Evolutionary conservation across 2,113 vertebrate species (phyloP), one percentile per base, ranked within the genome.

Genomic region (Panthera leo): DNA sequence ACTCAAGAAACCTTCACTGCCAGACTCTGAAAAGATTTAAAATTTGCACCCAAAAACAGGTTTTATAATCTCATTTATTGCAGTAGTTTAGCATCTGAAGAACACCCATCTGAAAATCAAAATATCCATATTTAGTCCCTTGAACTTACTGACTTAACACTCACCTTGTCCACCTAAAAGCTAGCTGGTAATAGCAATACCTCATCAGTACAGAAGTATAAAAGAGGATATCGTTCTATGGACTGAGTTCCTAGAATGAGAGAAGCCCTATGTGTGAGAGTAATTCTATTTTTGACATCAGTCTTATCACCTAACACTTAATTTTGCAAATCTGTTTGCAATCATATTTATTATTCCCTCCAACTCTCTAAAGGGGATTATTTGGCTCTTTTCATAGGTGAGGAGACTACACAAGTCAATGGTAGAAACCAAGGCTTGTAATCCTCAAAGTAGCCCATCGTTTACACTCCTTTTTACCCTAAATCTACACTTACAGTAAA

Each of bases 11-110:
- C 29, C 80, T 34, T 90, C 83, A 29, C 63, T 85, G 70, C 51
- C 67, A 67, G 27, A 51, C 85, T 92, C 78, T 84, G 53, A 93
- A 70, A 87, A 84, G 53, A 92, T 51, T 93, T 48, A 96, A 96
- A 87, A 75, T 82, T 55, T 76, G 78, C 70, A 94, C 90, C n/a
- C 90, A 91, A 76, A 85, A 87, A 90, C 1, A 13, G 29, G n/a
- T 36, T 94, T 97, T 94, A 53, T 18, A 85, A 95, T 93, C 39
- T 88, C 85, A 82, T 90, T 78, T 53, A 58, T 36, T 76, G 31
- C n/a, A 31, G 48, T 48, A 78, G 80, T 51, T 95, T 53, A 85
- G 73, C 68, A 91, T 45, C 39, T 83, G 68, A 83, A 86, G 51
- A 79, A 95, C 70, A 96, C 58, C 71, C 85, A 65, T 51, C 65